Percentiles rank a stretch among this genome's conserved stretches.
Evolutionary conservation across 2,888 invertebrate genomes (phyloP).

Genomic region (Agriotes lineatus): DNA sequence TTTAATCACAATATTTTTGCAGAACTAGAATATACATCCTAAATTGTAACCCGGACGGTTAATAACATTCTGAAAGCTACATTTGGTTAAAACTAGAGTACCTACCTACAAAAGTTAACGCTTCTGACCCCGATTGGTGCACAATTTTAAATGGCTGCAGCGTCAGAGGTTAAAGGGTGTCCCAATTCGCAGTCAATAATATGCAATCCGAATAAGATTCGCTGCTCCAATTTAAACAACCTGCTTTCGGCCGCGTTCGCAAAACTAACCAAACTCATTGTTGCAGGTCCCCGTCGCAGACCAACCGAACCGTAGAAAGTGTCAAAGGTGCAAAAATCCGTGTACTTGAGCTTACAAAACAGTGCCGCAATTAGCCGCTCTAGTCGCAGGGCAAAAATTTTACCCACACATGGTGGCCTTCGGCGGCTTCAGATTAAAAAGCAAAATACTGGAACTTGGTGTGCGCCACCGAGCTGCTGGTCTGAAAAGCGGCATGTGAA

Average conservation of each 20-base stretch:
- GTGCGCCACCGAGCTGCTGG: neutral
- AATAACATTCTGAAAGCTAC: too few relatives aligned
- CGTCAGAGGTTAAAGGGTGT: conserved; percentile 25
- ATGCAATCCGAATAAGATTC: conserved; percentile 28
- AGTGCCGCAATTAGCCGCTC: neutral
- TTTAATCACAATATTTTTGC: too few relatives aligned
- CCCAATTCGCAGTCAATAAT: conserved; percentile 30
- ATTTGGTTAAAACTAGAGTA: too few relatives aligned
- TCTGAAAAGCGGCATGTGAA: too few relatives aligned
- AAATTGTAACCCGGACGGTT: too few relatives aligned
- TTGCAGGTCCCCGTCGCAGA: neutral
- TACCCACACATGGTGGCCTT: conserved; percentile 18
- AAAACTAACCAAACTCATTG: neutral
- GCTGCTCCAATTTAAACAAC: conserved; percentile 24
- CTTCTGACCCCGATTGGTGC: too few relatives aligned
- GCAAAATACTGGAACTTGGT: neutral
- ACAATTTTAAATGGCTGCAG: too few relatives aligned
- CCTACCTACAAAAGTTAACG: too few relatives aligned
- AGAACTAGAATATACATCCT: too few relatives aligned
- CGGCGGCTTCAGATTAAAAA: neutral
- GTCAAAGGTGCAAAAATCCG: neutral
- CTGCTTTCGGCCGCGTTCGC: neutral
- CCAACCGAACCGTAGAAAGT: neutral
- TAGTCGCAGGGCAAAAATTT: conserved; percentile 1
- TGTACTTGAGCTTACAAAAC: conserved; percentile 15